These are phyloP conservation scores for Eubasilissa regina DNA, from an alignment of 1,140 invertebrate genomes.

Conservation along the genomic window DNA sequence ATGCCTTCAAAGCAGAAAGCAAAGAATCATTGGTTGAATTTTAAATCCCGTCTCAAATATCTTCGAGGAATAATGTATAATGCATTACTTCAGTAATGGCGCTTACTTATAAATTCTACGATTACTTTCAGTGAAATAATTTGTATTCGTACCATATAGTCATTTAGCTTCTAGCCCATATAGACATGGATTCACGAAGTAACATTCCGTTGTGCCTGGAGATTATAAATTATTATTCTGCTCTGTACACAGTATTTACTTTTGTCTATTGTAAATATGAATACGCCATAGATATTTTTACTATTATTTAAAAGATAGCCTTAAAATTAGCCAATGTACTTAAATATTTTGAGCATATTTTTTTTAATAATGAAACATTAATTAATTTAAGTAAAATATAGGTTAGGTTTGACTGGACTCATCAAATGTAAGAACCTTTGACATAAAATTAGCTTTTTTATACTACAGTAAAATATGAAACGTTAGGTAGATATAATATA, in stretches of 20 bases:
- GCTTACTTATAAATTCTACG: no score
- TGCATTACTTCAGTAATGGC: no score
- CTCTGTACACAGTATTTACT: slow-evolving; percentile 52
- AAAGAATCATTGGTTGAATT: no score
- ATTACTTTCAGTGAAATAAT: no score
- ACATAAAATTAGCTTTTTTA: slow-evolving; percentile 46
- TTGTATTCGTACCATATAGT: no score
- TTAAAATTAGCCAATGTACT: slow-evolving; percentile 48
- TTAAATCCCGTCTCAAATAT: no score
- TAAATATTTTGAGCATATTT: slow-evolving; percentile 38
- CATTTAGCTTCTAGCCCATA: not conserved
- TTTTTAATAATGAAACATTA: slow-evolving; percentile 14
- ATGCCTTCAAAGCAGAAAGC: no score
- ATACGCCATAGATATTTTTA: slow-evolving; percentile 52
- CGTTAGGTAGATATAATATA: slow-evolving; percentile 28
- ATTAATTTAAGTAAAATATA: slow-evolving; percentile 20
- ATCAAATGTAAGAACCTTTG: slow-evolving; percentile 41
- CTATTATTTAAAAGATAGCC: slow-evolving; percentile 43
- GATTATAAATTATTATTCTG: slow-evolving; percentile 55
- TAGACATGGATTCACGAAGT: slow-evolving; percentile 16
- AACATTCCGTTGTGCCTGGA: slow-evolving; percentile 60
- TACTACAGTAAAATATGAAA: slow-evolving; percentile 41
- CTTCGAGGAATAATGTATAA: no score
- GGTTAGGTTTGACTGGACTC: slow-evolving; percentile 41
- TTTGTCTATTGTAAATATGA: slow-evolving; percentile 56